Percentiles rank a stretch among this genome's conserved stretches.
Conservation (phyloP, 2,113 vertebrate genomes). For the Parotia lawesii region DNA sequence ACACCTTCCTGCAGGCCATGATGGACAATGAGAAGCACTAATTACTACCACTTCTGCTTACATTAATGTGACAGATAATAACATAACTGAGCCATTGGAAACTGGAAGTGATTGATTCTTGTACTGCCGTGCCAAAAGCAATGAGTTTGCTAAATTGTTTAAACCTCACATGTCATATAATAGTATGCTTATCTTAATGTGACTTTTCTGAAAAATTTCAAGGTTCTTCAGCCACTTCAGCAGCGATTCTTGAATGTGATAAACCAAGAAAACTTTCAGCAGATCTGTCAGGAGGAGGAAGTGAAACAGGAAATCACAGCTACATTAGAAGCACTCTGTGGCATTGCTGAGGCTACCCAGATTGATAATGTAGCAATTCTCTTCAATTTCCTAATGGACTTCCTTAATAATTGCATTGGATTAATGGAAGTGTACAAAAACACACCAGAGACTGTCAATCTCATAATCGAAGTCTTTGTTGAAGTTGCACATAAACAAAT, state of each 20-base stretch:
- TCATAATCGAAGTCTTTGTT: slow-evolving; percentile 98
- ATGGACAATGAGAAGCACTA: neutral
- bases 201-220: neutral
- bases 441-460: slow-evolving; percentile 96
- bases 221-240: slow-evolving; percentile 97
- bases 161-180: neutral
- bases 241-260: slow-evolving; percentile 96
- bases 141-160: neutral
- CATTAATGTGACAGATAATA: neutral
- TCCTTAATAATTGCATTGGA: slow-evolving; percentile 96
- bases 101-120: neutral
- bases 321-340: slow-evolving; percentile 92
- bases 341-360: slow-evolving; percentile 96
- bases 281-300: slow-evolving; percentile 94
- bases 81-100: neutral
- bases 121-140: neutral
- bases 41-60: neutral
- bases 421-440: slow-evolving; percentile 99
- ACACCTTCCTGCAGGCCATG: neutral
- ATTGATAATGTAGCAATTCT: slow-evolving; percentile 96
- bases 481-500: slow-evolving; percentile 99
- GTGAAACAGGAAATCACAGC: slow-evolving; percentile 94
- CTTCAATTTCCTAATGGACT: slow-evolving; percentile 98
- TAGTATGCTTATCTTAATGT: neutral
- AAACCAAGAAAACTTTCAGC: slow-evolving; percentile 97